These are phyloP conservation scores for Paguma larvata DNA, from an alignment of 2,797 vertebrate species.

Conservation along the genomic window DNA sequence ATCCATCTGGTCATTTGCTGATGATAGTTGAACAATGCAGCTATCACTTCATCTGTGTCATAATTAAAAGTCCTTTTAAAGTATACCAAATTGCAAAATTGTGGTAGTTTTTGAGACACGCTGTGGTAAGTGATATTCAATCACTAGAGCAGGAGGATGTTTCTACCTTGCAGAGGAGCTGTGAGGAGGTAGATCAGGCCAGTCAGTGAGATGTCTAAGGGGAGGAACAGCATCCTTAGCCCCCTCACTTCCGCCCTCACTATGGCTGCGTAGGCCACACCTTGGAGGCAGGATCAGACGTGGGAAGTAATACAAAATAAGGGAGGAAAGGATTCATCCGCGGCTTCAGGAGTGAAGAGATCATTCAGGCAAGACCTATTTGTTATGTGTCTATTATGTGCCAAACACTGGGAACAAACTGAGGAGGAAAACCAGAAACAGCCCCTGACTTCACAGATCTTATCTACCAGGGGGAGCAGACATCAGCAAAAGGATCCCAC, in stretches of 20 bases:
- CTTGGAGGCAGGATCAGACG: background rate
- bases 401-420: background rate
- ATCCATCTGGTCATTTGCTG: background rate
- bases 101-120: background rate
- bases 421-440: background rate
- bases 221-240: background rate
- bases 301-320: background rate
- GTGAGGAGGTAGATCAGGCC: background rate
- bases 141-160: background rate
- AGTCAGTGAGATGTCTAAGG: background rate
- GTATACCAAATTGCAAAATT: background rate
- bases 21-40: background rate
- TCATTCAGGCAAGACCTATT: background rate
- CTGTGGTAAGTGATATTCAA: background rate
- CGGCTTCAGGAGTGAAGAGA: background rate
- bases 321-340: background rate
- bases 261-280: background rate
- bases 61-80: slow-evolving; percentile 18
- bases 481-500: background rate
- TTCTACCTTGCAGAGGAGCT: background rate
- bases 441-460: too few species aligned
- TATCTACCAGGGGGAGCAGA: background rate
- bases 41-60: background rate
- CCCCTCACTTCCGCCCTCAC: background rate
- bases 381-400: background rate